Evolutionary conservation across 2,888 invertebrate genomes (phyloP).

Genomic region (Rutpela maculata): DNA sequence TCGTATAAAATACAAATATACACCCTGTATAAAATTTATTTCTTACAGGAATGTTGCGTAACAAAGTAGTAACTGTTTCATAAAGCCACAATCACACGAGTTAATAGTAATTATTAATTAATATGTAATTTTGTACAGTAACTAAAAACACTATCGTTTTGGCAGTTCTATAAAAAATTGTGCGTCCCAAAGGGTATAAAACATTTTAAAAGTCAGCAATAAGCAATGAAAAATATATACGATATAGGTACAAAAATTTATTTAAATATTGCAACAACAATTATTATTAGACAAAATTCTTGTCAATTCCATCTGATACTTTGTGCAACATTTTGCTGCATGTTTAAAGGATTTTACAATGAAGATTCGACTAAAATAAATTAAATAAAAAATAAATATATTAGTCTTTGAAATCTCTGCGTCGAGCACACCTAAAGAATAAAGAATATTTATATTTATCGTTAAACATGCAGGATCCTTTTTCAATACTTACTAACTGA

Average conservation of each 20-base stretch:
- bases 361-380: slow-evolving; percentile 40
- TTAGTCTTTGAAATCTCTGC: slow-evolving; percentile 29
- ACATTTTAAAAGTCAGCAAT: slow-evolving; percentile 37
- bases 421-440: slow-evolving; percentile 12
- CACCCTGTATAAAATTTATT: slow-evolving; percentile 49
- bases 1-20: slow-evolving; percentile 39
- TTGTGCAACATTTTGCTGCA: slow-evolving; percentile 38
- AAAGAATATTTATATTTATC: slow-evolving; percentile 9
- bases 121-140: slow-evolving; percentile 26
- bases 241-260: slow-evolving; percentile 13
- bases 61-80: slow-evolving; percentile 32
- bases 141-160: slow-evolving; percentile 24
- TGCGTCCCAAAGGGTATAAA: slow-evolving; percentile 43
- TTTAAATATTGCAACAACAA: slow-evolving; percentile 20
- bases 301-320: slow-evolving; percentile 39
- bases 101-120: slow-evolving; percentile 44
- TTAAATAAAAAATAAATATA: slow-evolving; percentile 47
- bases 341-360: slow-evolving; percentile 19
- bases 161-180: slow-evolving; percentile 40
- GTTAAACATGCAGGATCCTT: slow-evolving; percentile 38
- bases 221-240: slow-evolving; percentile 33
- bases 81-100: slow-evolving; percentile 50
- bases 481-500: slow-evolving; percentile 11
- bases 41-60: slow-evolving; percentile 53
- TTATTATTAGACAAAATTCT: slow-evolving; percentile 20